These are phyloP conservation scores for Dinothrombium tinctorium DNA, from an alignment of 1,140 invertebrate genomes.

Conservation along the genomic window DNA sequence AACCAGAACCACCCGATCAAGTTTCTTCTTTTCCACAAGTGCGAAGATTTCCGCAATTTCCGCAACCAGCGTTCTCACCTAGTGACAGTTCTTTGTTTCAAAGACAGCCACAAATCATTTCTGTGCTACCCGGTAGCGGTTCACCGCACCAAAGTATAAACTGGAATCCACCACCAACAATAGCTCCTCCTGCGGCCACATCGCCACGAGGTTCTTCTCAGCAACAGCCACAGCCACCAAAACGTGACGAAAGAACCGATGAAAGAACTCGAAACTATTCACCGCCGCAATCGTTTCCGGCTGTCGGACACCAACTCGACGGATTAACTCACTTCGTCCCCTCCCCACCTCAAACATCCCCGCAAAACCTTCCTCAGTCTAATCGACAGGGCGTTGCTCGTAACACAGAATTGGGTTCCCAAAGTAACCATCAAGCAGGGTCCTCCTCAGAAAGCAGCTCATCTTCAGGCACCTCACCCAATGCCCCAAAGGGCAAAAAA, in stretches of 20 bases:
- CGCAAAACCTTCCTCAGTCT: background rate
- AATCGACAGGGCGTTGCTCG: background rate
- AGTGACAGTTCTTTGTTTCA: background rate
- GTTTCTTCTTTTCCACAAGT: no score
- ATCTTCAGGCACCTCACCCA: background rate
- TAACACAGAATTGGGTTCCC: background rate
- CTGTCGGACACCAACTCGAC: no score
- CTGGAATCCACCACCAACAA: conserved; percentile 11
- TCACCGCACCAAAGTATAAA: conserved; percentile 2
- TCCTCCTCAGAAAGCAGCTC: background rate
- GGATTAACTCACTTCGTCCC: no score
- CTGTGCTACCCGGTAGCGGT: conserved; percentile 4
- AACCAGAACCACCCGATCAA: no score
- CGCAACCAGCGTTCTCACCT: no score
- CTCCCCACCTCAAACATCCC: background rate
- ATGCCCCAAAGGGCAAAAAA: conserved; percentile 2
- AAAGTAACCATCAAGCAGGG: background rate
- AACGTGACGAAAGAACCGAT: background rate
- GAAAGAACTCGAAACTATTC: background rate
- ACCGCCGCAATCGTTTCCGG: background rate
- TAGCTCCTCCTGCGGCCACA: conserved; percentile 2
- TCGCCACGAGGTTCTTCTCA: background rate
- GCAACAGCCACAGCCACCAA: background rate
- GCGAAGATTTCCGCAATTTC: no score
- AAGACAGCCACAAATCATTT: conserved; percentile 8